Evolutionary conservation across 2,113 vertebrate species (phyloP).

Genomic region (Dascyllus trimaculatus): DNA sequence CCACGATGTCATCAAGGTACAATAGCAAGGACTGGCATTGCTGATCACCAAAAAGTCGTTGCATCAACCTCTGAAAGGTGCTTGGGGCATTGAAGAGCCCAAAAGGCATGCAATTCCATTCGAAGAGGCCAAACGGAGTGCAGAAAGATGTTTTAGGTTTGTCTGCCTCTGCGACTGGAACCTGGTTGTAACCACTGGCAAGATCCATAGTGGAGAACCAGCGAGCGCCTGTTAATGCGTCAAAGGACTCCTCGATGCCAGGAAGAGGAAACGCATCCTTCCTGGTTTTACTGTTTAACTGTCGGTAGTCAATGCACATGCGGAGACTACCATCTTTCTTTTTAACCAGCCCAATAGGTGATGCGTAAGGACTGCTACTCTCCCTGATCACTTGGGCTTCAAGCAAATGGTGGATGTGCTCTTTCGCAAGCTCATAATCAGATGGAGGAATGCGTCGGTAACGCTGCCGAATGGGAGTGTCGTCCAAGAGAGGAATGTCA

Average conservation of each 20-base stretch:
- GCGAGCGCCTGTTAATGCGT: background rate
- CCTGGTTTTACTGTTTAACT: background rate
- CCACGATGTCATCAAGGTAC: no score
- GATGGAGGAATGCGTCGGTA: background rate
- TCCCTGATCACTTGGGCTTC: background rate
- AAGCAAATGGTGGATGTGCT: background rate
- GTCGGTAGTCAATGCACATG: background rate
- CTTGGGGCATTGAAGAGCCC: no score
- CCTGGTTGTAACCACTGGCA: background rate
- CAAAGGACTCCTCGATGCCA: no score
- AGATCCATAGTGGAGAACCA: background rate
- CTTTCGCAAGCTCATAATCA: background rate
- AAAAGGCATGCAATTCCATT: no score
- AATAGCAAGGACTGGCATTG: no score
- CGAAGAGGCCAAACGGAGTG: no score
- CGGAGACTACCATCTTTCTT: background rate
- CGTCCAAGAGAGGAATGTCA: background rate
- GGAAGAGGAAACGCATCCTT: background rate
- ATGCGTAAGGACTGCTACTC: slow-evolving; percentile 9
- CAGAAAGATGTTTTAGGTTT: background rate
- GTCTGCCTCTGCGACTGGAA: background rate
- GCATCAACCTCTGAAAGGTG: no score
- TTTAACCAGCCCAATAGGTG: no score
- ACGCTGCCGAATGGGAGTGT: background rate
- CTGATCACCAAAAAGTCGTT: no score